Base-by-base conservation (phyloP, 2,797 vertebrate genomes). In the Sebastes vulpes region DNA sequence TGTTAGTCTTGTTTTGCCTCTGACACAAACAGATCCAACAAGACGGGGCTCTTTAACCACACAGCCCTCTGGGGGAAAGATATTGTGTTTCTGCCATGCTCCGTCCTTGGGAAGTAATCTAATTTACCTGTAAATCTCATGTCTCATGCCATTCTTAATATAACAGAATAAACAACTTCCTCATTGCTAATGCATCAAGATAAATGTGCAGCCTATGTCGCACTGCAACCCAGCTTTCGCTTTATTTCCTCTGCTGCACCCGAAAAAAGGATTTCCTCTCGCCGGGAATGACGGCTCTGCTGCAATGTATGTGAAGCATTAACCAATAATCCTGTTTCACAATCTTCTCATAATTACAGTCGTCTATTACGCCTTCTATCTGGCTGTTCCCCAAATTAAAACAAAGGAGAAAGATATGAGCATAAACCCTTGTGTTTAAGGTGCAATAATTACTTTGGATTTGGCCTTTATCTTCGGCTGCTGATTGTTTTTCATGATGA, bases 341-440 rank as follows among this genome's bases (percentile, higher is more conserved):
- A 86, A 82, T 91, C 85, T 83, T 84, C 85, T 86, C 79, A 58
- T 90, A 91, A 92, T 92, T 89, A 84, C 72, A 86, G 75, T 28
- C 9, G 48, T 87, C 76, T 82, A 69, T 86, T 83, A 77, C 82
- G 58, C 38, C 60, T 72, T 74, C 75, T 67, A 72, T 82, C 83
- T 88, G 86, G 84, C 86, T 82, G 71, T 57, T 79, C 54, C 73
- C 75, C 85, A 90, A 84, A 84, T 88, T 87, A 59, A 88, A 89
- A 91, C 84, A 89, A 87, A 85, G 54, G 20, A 72, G 50, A 77
- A 35, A 81, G 90, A 89, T 81, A 61, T 14, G 68, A 76, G 61
- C 72, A 59, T 83, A 92, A 87, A 89, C 73, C 82, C 70, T 57
- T 42, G 56, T 86, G 83, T 93, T 91, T 88, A 89, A 82, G 75